Base-by-base conservation (phyloP, 2,888 invertebrate genomes). In the Hipparchia sbordonii region DNA sequence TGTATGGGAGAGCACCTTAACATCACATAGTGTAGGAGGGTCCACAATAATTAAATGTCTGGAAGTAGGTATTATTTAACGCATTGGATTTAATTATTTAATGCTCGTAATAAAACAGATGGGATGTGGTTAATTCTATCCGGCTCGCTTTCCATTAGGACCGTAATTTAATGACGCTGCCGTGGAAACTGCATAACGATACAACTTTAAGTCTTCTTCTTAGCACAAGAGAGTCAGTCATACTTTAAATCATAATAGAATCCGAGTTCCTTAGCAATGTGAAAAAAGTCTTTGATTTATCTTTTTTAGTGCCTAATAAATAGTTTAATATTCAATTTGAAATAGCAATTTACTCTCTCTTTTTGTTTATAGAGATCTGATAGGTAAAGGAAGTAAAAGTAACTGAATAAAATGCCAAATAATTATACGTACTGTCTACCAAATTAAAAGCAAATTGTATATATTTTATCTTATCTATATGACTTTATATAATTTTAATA, bases 101-200 rank as follows among this genome's bases (percentile, higher is more conserved):
- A 70, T 72, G 70, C n/a, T 66, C 46, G 54, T 68, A 56, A 70
- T 74, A 67, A 72, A 63, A 66, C 61, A 72, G 71, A 69, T 66
- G 68, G 66, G n/a, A 57, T 54, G 13, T 67, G 56, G 57, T 69
- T 59, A 66, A 13, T 54, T 48, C 66, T 65, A 69, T 72, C 48
- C 61, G 61, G 66, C 61, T 72, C 39, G 69, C 72, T 72, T 74
- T 72, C 70, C 66, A 67, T 72, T 60, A 72, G 54, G 59, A 7
- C 52, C 54, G 51, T 68, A 71, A 67, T 74, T 68, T 39, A n/a
- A 33, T 13, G 46, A 5, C 39, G 23, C 23, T 23, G 23, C 23
- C 23, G 45, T 51, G 63, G 52, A 67, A 71, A 70, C 62, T 65
- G 65, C 63, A 68, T 39, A 71, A 70, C 33, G 54, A 48, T 3